Evolutionary conservation across 2,888 invertebrate species (phyloP).

Genomic region (Eudasyphora cyanicolor): DNA sequence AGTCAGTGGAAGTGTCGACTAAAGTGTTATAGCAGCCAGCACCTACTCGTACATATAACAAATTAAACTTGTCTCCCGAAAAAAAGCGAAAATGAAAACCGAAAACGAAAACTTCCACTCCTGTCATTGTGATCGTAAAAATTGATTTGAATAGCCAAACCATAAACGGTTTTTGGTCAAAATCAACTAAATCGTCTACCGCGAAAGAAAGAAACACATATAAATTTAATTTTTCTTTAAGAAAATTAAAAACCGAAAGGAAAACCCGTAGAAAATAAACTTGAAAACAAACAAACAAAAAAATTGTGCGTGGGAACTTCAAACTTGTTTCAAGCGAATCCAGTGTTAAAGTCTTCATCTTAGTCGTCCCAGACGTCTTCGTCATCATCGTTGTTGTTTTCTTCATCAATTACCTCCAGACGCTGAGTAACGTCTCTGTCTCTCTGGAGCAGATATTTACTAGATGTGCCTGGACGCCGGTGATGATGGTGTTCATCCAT

Average conservation of each 20-base stretch:
- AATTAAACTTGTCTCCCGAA: too few relatives aligned
- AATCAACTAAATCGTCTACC: neutral
- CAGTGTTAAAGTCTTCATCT: neutral
- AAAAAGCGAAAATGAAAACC: too few relatives aligned
- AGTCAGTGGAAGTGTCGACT: neutral
- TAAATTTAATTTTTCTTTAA: too few relatives aligned
- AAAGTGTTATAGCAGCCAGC: too few relatives aligned
- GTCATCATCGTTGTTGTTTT: neutral
- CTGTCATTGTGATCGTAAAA: conserved; percentile 10
- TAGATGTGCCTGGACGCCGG: conserved; percentile 14
- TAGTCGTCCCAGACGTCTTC: too few relatives aligned
- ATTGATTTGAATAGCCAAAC: neutral
- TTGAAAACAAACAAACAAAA: conserved; percentile 22
- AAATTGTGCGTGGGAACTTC: conserved; percentile 26
- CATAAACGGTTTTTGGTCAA: too few relatives aligned
- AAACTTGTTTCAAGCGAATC: conserved; percentile 13
- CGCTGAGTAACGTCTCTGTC: neutral
- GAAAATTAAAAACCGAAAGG: conserved; percentile 16
- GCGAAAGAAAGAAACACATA: too few relatives aligned
- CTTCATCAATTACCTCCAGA: neutral
- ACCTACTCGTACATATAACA: too few relatives aligned
- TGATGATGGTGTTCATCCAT: conserved; percentile 40
- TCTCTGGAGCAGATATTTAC: too few relatives aligned
- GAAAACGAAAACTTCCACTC: too few relatives aligned
- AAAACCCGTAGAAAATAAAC: conserved; percentile 2